Base-by-base conservation (phyloP, 2,113 vertebrate species). In the Barnardius zonarius region DNA sequence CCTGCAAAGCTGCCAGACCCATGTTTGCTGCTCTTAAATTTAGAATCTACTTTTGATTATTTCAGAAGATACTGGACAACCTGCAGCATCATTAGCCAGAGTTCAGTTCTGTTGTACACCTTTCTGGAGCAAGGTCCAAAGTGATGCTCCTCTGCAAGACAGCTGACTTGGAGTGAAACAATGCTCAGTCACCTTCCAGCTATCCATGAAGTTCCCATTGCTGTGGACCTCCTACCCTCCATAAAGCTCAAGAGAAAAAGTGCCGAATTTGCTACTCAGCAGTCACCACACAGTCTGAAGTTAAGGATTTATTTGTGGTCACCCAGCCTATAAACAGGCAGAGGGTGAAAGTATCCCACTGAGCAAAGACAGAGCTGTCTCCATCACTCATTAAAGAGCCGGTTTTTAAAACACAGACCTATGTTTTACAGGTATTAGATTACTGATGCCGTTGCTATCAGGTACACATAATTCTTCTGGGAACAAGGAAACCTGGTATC, bases 61-160 rank as follows among this genome's bases (percentile, higher is more conserved):
- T 62, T 37, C 1, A 59, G 44, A 43, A 61, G 27, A 12, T 39
- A 31, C 5, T 22, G 25, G 46, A 35, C n/a, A 31, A 28, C 46
- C 9, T 67, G 54, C 35, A 41, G 18, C 11, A 3, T 11, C 0
- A 0, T 24, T 13, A 52, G 24, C 39, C 37, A n/a, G 62, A 22
- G 46, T 11, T 48, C n/a, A 30, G 28, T 3, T 25, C 44, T 55
- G 20, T 5, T 62, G 54, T 6, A 3, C 13, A 4, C 5, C 41
- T 57, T 41, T 46, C 54, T 2, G 0, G 5, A 19, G 33, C 51
- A 16, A 54, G 54, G 6, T 37, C 35, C 10, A 2, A 75, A 64
- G 49, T 16, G 39, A 49, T 54, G 24, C 17, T 67, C 48, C 15
- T 62, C 48, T 90, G n/a, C 27, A 7, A 17, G 27, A 31, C 59